A percentile compares a stretch with the other conserved stretches of the same genome.
phyloP scores from a whole-genome alignment of 2,797 vertebrate species.

The Eulemur coronatus region DNA sequence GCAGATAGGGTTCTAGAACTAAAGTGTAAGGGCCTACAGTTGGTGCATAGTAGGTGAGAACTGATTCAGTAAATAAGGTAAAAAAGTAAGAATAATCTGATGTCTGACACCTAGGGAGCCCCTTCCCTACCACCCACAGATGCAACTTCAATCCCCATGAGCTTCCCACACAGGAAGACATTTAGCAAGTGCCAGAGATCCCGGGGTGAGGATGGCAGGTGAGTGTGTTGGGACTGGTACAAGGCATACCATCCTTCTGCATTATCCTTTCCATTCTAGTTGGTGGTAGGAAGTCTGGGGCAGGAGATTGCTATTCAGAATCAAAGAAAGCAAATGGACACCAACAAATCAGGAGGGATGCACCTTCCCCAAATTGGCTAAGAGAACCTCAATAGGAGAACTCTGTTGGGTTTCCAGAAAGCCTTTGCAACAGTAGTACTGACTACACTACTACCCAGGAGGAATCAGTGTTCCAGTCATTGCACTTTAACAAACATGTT shows the following conservation, averaged over 20 bases:
- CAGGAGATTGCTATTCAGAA: neutral
- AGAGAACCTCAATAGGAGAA: constrained; percentile 15
- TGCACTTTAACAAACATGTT: neutral
- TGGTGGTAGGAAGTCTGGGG: neutral
- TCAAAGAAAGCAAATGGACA: constrained; percentile 21
- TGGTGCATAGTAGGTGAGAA: constrained; percentile 20
- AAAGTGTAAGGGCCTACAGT: neutral
- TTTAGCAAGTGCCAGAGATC: constrained; percentile 3
- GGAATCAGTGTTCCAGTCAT: neutral
- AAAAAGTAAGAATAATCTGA: constrained; percentile 29
- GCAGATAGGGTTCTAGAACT: constrained; percentile 44
- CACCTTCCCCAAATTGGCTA: neutral
- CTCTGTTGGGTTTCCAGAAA: constrained; percentile 33
- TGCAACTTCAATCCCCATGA: constrained; percentile 2
- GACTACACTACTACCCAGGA: neutral
- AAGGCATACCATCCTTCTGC: neutral
- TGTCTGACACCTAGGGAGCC: neutral
- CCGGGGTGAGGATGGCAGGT: neutral
- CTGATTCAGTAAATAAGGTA: constrained; percentile 18
- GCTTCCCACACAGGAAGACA: neutral
- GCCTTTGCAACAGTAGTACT: neutral
- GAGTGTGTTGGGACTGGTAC: neutral
- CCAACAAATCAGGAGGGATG: neutral
- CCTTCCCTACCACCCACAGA: neutral
- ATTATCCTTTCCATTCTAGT: neutral